A percentile compares a stretch with the other conserved stretches of the same genome.
These are phyloP conservation scores for Pygoscelis antarcticus DNA, from an alignment of 2,113 vertebrate species.

Conservation along the genomic window DNA sequence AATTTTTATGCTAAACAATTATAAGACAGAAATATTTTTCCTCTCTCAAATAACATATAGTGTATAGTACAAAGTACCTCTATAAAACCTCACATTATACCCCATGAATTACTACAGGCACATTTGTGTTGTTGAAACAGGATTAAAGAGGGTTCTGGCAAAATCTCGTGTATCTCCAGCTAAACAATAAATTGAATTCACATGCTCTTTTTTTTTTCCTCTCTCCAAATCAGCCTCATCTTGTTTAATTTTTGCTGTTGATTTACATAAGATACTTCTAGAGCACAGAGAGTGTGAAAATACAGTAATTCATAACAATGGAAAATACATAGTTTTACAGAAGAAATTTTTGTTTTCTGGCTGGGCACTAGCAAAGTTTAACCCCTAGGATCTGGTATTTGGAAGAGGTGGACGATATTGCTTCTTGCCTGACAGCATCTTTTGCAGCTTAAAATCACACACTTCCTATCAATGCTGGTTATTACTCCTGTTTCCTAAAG, in stretches of 20 bases:
- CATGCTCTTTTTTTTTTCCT: neutral
- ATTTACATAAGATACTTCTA: neutral
- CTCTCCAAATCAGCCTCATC: neutral
- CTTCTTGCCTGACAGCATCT: neutral
- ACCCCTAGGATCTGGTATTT: neutral
- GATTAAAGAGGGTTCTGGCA: neutral
- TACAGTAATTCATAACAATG: neutral
- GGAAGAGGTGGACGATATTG: neutral
- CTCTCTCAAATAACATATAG: neutral
- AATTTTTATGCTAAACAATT: neutral
- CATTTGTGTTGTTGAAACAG: neutral
- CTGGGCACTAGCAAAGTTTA: neutral
- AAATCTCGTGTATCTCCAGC: neutral
- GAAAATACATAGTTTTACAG: neutral
- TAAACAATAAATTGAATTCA: neutral
- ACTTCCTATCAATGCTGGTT: neutral
- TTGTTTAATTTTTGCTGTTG: neutral
- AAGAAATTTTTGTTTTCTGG: neutral
- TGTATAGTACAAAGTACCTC: neutral
- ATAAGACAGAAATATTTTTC: neutral
- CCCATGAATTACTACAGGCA: constrained; percentile 7
- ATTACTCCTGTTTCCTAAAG: neutral
- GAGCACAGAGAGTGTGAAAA: neutral
- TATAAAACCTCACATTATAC: constrained; percentile 24
- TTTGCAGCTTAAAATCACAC: neutral